Evolutionary conservation across 1,140 invertebrate genomes (phyloP).

Genomic region (Thereuonema tuberculata): DNA sequence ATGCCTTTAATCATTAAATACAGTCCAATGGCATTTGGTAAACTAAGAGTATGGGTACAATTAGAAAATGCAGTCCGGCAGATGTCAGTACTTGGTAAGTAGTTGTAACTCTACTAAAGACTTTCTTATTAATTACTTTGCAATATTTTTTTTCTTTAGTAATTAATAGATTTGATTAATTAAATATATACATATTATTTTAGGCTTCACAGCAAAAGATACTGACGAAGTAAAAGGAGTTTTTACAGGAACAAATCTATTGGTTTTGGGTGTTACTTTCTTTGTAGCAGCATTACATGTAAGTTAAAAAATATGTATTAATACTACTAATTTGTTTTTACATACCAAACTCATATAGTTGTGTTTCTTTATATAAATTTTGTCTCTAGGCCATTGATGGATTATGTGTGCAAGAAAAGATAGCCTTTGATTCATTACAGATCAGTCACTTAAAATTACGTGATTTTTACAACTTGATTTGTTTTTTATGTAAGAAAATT

Average conservation of each 20-base stretch:
- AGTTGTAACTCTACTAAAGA: background rate
- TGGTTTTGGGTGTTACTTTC: constrained; percentile 81
- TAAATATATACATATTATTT: constrained; percentile 10
- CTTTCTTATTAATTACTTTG: too few species aligned
- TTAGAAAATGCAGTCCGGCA: constrained; percentile 61
- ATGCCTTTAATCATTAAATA: constrained; percentile 34
- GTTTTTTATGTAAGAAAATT: too few species aligned
- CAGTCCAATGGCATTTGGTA: constrained; percentile 37
- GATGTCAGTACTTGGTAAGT: constrained; percentile 36
- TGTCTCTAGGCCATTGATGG: too few species aligned
- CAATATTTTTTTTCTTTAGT: background rate
- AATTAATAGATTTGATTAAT: constrained; percentile 34
- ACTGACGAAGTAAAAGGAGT: constrained; percentile 93
- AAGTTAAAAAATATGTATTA: constrained; percentile 35
- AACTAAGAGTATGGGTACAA: constrained; percentile 51
- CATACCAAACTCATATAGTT: background rate
- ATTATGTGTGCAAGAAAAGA: too few species aligned
- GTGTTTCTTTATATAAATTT: constrained; percentile 2
- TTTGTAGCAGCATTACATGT: constrained; percentile 86
- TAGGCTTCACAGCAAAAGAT: constrained; percentile 84
- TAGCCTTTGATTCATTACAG: too few species aligned
- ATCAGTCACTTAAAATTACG: too few species aligned
- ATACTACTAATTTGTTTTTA: constrained; percentile 2
- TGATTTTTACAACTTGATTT: too few species aligned
- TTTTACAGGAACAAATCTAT: constrained; percentile 90